Conservation (phyloP, 2,888 invertebrate genomes). For the Acronicta psi region DNA sequence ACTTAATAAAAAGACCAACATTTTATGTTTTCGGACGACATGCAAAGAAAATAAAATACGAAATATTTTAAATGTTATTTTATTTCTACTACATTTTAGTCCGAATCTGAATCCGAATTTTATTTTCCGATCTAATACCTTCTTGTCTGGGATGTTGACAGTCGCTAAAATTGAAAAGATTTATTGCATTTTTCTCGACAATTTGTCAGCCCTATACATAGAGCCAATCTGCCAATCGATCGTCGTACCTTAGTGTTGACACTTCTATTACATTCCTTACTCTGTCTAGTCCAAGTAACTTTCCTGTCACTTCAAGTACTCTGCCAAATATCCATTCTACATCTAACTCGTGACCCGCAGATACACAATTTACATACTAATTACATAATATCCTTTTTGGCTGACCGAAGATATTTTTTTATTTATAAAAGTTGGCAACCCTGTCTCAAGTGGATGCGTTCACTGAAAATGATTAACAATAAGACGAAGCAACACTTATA, state of each 20-base stretch:
- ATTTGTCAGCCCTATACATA: constrained; percentile 24
- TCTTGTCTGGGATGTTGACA: too few relatives aligned
- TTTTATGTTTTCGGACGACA: too few relatives aligned
- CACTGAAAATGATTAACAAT: constrained; percentile 53
- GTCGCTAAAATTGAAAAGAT: too few relatives aligned
- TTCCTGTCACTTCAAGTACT: constrained; percentile 27
- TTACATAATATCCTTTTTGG: constrained; percentile 45
- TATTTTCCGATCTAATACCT: too few relatives aligned
- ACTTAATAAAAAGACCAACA: too few relatives aligned
- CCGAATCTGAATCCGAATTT: too few relatives aligned
- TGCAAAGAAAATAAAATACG: too few relatives aligned
- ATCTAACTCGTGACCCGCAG: constrained; percentile 40
- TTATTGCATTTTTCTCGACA: not conserved
- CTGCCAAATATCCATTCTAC: constrained; percentile 43
- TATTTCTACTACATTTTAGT: too few relatives aligned
- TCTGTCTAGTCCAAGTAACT: constrained; percentile 8
- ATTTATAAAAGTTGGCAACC: constrained; percentile 55
- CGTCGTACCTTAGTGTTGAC: constrained; percentile 35
- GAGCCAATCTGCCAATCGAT: constrained; percentile 27
- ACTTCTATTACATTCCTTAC: constrained; percentile 27
- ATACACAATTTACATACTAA: constrained; percentile 22
- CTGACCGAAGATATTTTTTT: constrained; percentile 20
- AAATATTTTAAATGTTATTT: too few relatives aligned
- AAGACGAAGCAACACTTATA: constrained; percentile 28
- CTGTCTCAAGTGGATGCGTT: constrained; percentile 39